Evolutionary conservation across 2,888 invertebrate species (phyloP), one percentile per base, ranked within the genome.

Genomic region (Morpho achilles): DNA sequence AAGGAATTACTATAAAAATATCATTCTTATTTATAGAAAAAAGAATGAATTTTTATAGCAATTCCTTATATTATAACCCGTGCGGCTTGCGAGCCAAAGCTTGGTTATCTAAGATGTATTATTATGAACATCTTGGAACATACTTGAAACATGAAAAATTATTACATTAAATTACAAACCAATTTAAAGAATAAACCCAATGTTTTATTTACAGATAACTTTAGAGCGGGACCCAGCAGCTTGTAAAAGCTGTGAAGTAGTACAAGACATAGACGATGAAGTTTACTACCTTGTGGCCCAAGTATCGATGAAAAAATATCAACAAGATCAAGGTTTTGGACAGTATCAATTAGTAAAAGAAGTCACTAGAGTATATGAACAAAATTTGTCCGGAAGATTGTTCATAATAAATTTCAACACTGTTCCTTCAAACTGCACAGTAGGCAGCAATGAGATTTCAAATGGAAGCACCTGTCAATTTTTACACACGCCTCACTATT

Each of bases 251-350:
- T 50, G 32, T 7, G 7, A 32, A 52, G 23, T 7, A 1, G 16
- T 8, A 16, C 45, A 41, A 40, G 23, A 54, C 23, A 47, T 42
- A 48, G 47, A 22, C 7, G 23, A 44, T 6, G 22, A 10, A 7
- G 9, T n/a, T 9, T 56, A 56, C 39, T 7, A 9, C 16, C 1
- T 7, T 7, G 8, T 51, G 42, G 56, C 56, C 9, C 8, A 56
- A 40, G 40, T 49, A 7, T 43, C 58, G 9, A 7, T 58, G 9
- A 44, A 22, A 40, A 39, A 45, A 48, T 58, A 44, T 53, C 16
- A 43, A 1, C 1, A 10, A 40, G 22, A 40, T 3, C 39, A 10
- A 7, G 22, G 44, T 44, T 7, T 7, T 5, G 6, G 40, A 7
- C 39, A 39, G 39, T 2, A 16, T n/a, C n/a, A 56, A n/a, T 8